Percentiles rank a stretch among this genome's conserved stretches.
phyloP scores from a whole-genome alignment of 2,888 invertebrate species.

The Diabrotica balteata region DNA sequence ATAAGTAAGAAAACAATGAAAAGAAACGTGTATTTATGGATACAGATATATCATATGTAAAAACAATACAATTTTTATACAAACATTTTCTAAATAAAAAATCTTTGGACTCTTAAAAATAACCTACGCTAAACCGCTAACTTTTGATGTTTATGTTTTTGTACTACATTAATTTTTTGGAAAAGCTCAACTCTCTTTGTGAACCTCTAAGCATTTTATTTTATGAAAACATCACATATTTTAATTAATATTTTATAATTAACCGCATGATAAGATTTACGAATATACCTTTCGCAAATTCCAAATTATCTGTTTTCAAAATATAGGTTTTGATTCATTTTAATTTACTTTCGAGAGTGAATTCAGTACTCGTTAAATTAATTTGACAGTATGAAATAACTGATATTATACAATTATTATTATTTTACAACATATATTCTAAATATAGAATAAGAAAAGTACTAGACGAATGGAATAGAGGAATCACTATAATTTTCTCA shows the following conservation, averaged over 20 bases:
- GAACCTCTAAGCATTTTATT: conserved; percentile 1
- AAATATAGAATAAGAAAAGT: too few relatives aligned
- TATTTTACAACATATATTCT: too few relatives aligned
- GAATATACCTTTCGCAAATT: too few relatives aligned
- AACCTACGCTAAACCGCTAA: conserved; percentile 6
- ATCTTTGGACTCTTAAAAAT: conserved; percentile 7
- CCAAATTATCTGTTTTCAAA: too few relatives aligned
- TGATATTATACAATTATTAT: too few relatives aligned
- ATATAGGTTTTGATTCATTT: too few relatives aligned
- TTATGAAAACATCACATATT: conserved; percentile 7
- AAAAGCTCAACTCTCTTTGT: conserved; percentile 1
- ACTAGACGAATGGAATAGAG: too few relatives aligned
- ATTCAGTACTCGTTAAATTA: too few relatives aligned
- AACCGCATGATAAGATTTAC: too few relatives aligned
- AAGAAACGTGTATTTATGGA: conserved; percentile 13
- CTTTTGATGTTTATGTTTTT: conserved; percentile 5
- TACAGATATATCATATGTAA: conserved; percentile 15
- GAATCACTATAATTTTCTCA: too few relatives aligned
- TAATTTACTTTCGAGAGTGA: too few relatives aligned
- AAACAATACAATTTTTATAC: conserved; percentile 14
- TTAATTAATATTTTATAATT: neutral
- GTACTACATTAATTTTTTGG: conserved; percentile 9
- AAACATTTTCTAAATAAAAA: conserved; percentile 15
- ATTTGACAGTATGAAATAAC: too few relatives aligned
- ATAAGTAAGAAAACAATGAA: conserved; percentile 7